These are phyloP conservation scores for Antedon mediterranea DNA, from an alignment of 53 echinoderm and acorn worm genomes.

Conservation along the genomic window DNA sequence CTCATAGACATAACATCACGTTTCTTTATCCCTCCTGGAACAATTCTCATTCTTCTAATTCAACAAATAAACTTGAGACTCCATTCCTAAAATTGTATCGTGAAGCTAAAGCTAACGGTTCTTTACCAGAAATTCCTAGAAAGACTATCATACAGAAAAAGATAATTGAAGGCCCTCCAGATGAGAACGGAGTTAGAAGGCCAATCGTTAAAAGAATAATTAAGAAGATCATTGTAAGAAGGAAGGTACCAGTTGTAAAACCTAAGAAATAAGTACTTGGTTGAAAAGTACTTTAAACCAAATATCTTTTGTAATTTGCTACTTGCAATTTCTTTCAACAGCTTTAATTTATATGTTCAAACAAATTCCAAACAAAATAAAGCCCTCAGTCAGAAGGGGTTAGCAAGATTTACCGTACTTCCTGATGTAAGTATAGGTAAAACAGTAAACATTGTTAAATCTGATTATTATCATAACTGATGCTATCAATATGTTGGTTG, in stretches of 20 bases:
- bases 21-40: conserved; percentile 65
- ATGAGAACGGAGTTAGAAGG: conserved; percentile 32
- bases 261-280: not conserved
- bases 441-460: no score
- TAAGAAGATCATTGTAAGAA: conserved; percentile 51
- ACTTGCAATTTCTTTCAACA: no score
- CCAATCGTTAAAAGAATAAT: conserved; percentile 51
- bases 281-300: no score
- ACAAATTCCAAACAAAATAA: no score
- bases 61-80: conserved; percentile 13
- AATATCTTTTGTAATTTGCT: no score
- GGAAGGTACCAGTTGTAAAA: conserved; percentile 45
- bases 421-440: no score
- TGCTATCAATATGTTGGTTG: no score
- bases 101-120: not conserved
- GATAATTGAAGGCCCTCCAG: not conserved
- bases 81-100: not conserved
- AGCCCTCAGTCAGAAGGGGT: no score
- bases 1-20: conserved; percentile 49
- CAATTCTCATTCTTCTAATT: not conserved
- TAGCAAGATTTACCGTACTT: no score
- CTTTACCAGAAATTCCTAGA: conserved; percentile 2
- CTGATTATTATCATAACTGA: no score
- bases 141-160: not conserved
- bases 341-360: no score